Conservation (phyloP, 2,113 vertebrate species). For the Athene cunicularia region DNA sequence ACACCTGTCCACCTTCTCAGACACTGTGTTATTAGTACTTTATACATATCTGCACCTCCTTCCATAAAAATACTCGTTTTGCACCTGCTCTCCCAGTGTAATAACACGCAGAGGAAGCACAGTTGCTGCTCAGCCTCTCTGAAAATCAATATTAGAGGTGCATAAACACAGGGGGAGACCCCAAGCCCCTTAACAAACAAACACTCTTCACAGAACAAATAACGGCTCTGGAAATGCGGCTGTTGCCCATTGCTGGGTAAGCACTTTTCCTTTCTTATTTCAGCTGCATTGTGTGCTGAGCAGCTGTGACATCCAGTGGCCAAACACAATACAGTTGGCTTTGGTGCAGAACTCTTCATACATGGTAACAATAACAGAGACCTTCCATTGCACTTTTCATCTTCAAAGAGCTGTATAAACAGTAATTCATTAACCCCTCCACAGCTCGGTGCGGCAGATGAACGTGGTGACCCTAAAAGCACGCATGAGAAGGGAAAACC, state of each 20-base stretch:
- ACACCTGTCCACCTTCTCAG: not conserved
- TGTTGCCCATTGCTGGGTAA: not conserved
- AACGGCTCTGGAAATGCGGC: not conserved
- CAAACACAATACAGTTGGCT: conserved; percentile 45
- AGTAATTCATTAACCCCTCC: not conserved
- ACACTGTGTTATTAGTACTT: not conserved
- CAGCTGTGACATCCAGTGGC: conserved; percentile 70
- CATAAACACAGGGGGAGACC: not conserved
- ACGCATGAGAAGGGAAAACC: fast-evolving
- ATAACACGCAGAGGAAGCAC: not conserved
- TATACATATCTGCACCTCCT: not conserved
- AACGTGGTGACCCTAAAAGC: not conserved
- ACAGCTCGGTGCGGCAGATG: not conserved
- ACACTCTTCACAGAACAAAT: not conserved
- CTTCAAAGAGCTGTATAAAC: not conserved
- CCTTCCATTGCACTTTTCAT: not conserved
- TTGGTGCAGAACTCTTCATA: not conserved
- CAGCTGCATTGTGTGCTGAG: not conserved
- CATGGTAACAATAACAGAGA: conserved; percentile 21
- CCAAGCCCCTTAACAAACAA: not conserved
- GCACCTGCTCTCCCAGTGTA: not conserved
- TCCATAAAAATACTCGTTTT: not conserved
- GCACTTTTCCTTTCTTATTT: conserved; percentile 3
- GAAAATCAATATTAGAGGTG: not conserved
- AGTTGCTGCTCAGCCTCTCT: not conserved